Conservation (phyloP, 2,797 vertebrate species). For the Coendou prehensilis region DNA sequence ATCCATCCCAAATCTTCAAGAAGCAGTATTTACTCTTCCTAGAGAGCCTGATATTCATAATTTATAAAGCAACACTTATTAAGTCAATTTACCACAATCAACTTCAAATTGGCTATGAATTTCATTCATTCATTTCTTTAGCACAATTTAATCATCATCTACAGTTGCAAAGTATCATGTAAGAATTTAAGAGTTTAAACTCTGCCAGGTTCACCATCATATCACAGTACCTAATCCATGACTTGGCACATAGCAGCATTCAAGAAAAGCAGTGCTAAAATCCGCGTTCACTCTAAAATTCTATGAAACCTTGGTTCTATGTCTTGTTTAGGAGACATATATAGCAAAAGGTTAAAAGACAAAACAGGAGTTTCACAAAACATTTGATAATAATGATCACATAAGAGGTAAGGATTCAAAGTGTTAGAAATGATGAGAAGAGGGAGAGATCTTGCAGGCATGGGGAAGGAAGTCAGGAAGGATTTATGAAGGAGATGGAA, state of each 20-base stretch:
- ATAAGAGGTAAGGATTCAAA: neutral
- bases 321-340: neutral
- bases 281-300: neutral
- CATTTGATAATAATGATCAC: neutral
- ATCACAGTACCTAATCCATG: neutral
- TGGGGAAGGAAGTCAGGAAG: neutral
- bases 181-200: constrained; percentile 49
- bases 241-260: neutral
- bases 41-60: neutral
- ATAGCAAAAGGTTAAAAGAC: neutral
- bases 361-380: neutral
- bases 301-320: neutral
- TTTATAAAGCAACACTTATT: constrained; percentile 11
- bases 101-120: neutral
- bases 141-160: neutral
- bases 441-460: neutral
- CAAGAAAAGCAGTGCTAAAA: neutral
- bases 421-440: neutral
- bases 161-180: neutral
- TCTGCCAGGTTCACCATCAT: neutral
- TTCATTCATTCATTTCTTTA: neutral
- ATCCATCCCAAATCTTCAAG: neutral
- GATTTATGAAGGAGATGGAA: neutral
- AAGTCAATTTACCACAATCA: neutral
- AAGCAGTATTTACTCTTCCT: constrained; percentile 31